Conservation (phyloP, 2,113 vertebrate species). For the Noctilio leporinus region DNA sequence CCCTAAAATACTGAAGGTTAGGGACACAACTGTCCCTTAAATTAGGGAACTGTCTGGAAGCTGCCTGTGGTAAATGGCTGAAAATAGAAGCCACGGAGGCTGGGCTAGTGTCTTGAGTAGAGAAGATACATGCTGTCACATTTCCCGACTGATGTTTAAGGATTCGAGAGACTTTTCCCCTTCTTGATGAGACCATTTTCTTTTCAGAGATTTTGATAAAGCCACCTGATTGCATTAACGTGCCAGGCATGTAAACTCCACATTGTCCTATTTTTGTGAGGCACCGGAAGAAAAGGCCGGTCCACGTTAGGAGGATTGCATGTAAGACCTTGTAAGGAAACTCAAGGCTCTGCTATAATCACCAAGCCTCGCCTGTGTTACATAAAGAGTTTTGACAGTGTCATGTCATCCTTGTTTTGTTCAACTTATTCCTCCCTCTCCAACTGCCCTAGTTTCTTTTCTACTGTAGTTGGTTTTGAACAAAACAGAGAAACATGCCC, state of each 20-base stretch:
- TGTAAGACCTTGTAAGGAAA: neutral
- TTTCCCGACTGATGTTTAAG: neutral
- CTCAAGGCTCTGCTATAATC: neutral
- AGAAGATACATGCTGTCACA: accelerated
- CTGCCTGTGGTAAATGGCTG: neutral
- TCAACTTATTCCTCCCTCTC: slow-evolving; percentile 57
- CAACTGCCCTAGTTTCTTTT: slow-evolving; percentile 46
- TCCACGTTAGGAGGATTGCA: neutral
- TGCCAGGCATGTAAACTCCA: neutral
- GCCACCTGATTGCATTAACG: neutral
- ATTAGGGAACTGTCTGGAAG: neutral
- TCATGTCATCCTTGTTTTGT: slow-evolving; percentile 34
- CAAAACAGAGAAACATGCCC: neutral
- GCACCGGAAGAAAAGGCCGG: neutral
- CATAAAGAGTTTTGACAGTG: slow-evolving; percentile 42
- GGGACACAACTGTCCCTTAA: neutral
- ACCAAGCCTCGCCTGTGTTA: slow-evolving; percentile 13
- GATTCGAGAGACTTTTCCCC: neutral
- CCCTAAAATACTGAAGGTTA: neutral
- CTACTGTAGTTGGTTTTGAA: slow-evolving; percentile 41
- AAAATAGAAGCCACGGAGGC: neutral
- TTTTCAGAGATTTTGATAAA: neutral
- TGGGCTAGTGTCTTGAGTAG: neutral
- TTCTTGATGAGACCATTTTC: neutral
- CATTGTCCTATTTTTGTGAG: neutral